Base-by-base conservation (phyloP, 2,797 vertebrate genomes). In the Cyclura pinguis region DNA sequence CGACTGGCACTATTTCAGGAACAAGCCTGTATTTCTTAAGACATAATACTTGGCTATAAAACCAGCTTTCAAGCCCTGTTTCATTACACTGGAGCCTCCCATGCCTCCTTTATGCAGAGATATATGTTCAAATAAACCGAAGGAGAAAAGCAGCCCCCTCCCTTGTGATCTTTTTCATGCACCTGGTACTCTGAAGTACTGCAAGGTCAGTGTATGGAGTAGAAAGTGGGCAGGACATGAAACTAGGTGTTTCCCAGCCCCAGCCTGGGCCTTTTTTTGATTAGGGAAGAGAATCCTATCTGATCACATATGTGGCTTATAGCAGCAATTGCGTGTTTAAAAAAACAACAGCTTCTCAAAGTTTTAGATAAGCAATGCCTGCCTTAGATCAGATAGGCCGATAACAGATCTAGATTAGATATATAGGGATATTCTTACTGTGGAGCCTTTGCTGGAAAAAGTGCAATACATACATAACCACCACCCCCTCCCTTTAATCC, bases 41-140 rank as follows among this genome's bases (percentile, higher is more conserved):
- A 13, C 35, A 35, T 77, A 77, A 24, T 64, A 22, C 18, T 29
- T 80, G 76, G 35, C 50, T 85, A 69, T 67, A 80, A 47, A 38
- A 77, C 78, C 14, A 47, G 22, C 52, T 86, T 86, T 77, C 52
- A 57, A 38, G 89, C 73, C 32, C n/a, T 77, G 64, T 69, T 80
- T 78, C 47, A 84, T 47, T 50, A 84, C 42, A 77, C 32, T 81
- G 83, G 85, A 57, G 52, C 38, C 64, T 74, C 32, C 81, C 42
- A 62, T 90, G 84, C 90, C 72, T 90, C 82, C 88, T 85, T 72
- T 62, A 89, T 24, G 35, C 16, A n/a, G 85, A 87, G 76, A 38
- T 29, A 62, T 73, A 92, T 80, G 38, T 55, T 27, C 77, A 72
- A 88, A 59, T 24, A 89, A 86, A 85, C 83, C 64, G 29, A 22